Conservation (phyloP, 2,888 invertebrate genomes). For the Calliphora vomitoria region DNA sequence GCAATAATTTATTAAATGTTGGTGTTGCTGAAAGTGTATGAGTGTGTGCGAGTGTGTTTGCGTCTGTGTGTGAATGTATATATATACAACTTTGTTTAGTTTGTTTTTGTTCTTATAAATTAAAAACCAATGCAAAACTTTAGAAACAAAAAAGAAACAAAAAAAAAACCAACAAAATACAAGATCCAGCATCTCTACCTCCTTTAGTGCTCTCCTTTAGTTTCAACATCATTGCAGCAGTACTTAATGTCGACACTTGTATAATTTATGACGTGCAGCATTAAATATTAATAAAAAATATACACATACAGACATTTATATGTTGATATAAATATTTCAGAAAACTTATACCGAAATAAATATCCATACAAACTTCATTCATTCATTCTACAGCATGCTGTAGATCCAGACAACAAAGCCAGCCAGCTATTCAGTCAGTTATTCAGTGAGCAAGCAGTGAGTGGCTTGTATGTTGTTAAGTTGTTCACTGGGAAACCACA, state of each 20-base stretch:
- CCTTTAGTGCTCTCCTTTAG: too few relatives aligned
- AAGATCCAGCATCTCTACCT: conserved; percentile 29
- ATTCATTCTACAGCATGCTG: conserved; percentile 3
- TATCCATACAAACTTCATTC: conserved; percentile 7
- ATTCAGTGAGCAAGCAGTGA: background rate
- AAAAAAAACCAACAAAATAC: conserved; percentile 21
- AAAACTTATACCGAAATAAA: conserved; percentile 48
- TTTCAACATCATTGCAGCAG: conserved; percentile 62
- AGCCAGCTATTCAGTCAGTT: background rate
- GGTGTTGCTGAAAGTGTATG: conserved; percentile 17
- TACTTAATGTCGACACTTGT: conserved; percentile 77
- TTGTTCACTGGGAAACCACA: conserved; percentile 70
- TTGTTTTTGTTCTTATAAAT: conserved; percentile 66
- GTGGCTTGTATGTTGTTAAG: too few relatives aligned
- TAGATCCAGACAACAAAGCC: conserved; percentile 67
- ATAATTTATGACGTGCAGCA: conserved; percentile 82
- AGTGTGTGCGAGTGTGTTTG: background rate
- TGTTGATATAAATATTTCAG: conserved; percentile 42
- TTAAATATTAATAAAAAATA: conserved; percentile 81
- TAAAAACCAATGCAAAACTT: conserved; percentile 68
- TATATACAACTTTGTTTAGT: conserved; percentile 42
- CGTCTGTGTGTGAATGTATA: background rate
- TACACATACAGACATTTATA: conserved; percentile 75
- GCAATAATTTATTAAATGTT: conserved; percentile 64
- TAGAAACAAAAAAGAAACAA: conserved; percentile 28